Conservation (phyloP, 1,140 invertebrate genomes). For the Drosophila repleta region DNA sequence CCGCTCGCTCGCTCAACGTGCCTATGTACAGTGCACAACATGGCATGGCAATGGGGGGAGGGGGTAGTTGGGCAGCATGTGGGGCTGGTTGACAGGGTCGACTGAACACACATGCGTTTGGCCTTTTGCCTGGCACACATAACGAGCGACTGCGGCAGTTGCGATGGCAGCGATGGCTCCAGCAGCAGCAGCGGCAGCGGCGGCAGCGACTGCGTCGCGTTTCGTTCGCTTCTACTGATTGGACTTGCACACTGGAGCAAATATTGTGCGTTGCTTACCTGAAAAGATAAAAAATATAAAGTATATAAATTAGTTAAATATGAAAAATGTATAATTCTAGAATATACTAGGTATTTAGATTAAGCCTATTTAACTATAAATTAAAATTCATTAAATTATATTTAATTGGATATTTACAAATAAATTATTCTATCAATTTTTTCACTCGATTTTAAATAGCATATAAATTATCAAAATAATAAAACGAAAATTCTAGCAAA, state of each 20-base stretch:
- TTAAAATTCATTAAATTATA: too few relatives aligned
- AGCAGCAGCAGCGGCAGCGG: conserved; percentile 16
- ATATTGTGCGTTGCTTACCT: conserved; percentile 24
- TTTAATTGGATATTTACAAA: too few relatives aligned
- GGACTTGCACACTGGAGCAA: conserved; percentile 55
- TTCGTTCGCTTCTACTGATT: conserved; percentile 68
- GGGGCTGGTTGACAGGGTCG: conserved; percentile 43
- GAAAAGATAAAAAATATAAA: background rate
- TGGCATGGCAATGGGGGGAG: background rate
- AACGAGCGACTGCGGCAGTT: conserved; percentile 48
- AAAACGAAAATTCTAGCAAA: too few relatives aligned
- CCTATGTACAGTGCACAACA: conserved; percentile 39
- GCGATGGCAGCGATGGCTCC: conserved; percentile 18
- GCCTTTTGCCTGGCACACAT: conserved; percentile 80
- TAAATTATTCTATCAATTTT: too few relatives aligned
- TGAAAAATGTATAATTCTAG: background rate
- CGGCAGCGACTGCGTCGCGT: conserved; percentile 53
- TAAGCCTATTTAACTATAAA: too few relatives aligned
- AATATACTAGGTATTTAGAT: too few relatives aligned
- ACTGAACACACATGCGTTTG: conserved; percentile 73
- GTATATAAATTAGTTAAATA: too few relatives aligned
- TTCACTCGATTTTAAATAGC: too few relatives aligned
- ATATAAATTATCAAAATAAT: too few relatives aligned
- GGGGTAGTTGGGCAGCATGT: conserved; percentile 6
- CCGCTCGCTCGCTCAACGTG: conserved; percentile 22